These are phyloP conservation scores for Nothoprocta pentlandii DNA, from an alignment of 2,113 vertebrate species.

Conservation along the genomic window DNA sequence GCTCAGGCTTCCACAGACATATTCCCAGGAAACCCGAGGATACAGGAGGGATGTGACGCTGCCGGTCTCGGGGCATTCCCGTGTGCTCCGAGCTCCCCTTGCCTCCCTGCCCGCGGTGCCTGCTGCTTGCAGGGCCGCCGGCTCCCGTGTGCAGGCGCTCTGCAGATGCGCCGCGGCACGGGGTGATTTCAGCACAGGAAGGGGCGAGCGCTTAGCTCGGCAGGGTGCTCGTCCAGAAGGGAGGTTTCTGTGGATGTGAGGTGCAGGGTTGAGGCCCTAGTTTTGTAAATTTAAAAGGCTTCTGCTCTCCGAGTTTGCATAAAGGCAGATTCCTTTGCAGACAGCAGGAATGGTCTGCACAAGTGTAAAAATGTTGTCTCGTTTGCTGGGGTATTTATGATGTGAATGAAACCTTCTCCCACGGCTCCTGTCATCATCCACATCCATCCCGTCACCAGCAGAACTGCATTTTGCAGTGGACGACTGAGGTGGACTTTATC, in stretches of 20 bases:
- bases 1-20: background rate
- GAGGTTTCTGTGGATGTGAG: background rate
- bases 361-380: background rate
- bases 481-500: background rate
- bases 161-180: constrained; percentile 37
- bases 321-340: background rate
- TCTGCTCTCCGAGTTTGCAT: background rate
- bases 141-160: constrained; percentile 43
- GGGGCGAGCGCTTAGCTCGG: constrained; percentile 22
- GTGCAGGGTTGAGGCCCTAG: background rate
- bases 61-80: constrained; percentile 44
- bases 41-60: background rate
- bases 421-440: background rate
- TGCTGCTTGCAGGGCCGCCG: background rate
- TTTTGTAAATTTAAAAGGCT: background rate
- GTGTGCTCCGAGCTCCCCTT: background rate
- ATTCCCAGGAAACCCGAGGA: background rate
- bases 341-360: background rate
- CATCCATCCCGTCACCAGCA: background rate
- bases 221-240: background rate
- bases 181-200: constrained; percentile 51
- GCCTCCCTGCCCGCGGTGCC: background rate
- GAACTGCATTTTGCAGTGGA: background rate
- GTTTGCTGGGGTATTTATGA: background rate
- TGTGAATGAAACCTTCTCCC: background rate